Evolutionary conservation across 2,888 invertebrate genomes (phyloP).

Genomic region (Balanococcus diminutus): DNA sequence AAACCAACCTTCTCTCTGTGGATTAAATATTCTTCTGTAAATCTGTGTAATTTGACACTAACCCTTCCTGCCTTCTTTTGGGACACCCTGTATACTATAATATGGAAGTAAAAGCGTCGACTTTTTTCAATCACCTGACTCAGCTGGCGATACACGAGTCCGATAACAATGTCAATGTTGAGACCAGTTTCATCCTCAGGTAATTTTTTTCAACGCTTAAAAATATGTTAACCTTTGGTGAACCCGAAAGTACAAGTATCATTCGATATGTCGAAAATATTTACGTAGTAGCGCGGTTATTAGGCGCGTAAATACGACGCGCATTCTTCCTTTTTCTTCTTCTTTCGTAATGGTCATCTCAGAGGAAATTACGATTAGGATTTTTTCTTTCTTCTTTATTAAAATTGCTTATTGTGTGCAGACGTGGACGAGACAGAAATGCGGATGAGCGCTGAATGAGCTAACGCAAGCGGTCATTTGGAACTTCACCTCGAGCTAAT

Average conservation of each 20-base stretch:
- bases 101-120: not conserved
- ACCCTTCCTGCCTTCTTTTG: too few relatives aligned
- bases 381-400: not conserved
- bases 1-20: too few relatives aligned
- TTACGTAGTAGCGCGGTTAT: not conserved
- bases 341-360: not conserved
- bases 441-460: not conserved
- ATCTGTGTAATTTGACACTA: too few relatives aligned
- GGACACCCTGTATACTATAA: too few relatives aligned
- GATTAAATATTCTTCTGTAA: too few relatives aligned
- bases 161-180: not conserved
- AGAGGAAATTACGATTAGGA: constrained; percentile 1
- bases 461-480: not conserved
- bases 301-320: not conserved
- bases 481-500: not conserved
- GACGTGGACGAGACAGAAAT: not conserved
- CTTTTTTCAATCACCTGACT: not conserved
- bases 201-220: not conserved
- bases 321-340: not conserved
- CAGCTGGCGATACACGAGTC: not conserved
- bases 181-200: not conserved
- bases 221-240: constrained; percentile 16
- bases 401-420: not conserved
- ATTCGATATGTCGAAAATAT: not conserved
- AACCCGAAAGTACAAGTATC: not conserved